A percentile compares a stretch with the other conserved stretches of the same genome.
These are phyloP conservation scores for Babyrousa celebensis DNA, from an alignment of 2,797 vertebrate genomes.

Conservation along the genomic window DNA sequence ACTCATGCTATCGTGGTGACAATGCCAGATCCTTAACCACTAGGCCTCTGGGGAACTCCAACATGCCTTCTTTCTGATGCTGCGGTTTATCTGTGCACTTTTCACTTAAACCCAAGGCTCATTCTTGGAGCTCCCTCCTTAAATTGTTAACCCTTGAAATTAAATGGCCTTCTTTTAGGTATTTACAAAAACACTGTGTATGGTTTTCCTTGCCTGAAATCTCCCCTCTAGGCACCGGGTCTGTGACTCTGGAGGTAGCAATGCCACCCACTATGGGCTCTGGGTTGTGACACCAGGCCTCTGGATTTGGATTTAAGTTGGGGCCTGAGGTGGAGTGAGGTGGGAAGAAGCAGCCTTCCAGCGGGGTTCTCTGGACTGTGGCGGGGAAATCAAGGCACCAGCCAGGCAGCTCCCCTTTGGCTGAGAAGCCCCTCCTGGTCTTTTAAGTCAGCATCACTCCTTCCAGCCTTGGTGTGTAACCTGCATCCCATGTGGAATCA, in stretches of 20 bases:
- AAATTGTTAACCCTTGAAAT: background rate
- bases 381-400: background rate
- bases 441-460: no score
- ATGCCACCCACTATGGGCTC: background rate
- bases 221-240: background rate
- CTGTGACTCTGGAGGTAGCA: background rate
- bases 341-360: no score
- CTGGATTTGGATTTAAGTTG: background rate
- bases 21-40: no score
- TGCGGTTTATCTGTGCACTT: rapidly evolving
- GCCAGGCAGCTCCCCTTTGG: no score
- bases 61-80: background rate
- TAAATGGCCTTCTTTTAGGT: background rate
- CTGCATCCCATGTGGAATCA: background rate
- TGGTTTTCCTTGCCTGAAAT: background rate
- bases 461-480: background rate
- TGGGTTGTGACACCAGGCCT: background rate
- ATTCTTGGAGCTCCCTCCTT: background rate
- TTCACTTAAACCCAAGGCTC: no score
- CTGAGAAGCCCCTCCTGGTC: background rate
- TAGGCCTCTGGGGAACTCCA: no score
- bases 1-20: no score
- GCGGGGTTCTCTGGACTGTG: rapidly evolving
- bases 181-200: background rate
- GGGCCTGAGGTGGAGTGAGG: rapidly evolving